Evolutionary conservation across 23 tunicate genomes (phyloP).

Genomic region (Ciona savignyi): DNA sequence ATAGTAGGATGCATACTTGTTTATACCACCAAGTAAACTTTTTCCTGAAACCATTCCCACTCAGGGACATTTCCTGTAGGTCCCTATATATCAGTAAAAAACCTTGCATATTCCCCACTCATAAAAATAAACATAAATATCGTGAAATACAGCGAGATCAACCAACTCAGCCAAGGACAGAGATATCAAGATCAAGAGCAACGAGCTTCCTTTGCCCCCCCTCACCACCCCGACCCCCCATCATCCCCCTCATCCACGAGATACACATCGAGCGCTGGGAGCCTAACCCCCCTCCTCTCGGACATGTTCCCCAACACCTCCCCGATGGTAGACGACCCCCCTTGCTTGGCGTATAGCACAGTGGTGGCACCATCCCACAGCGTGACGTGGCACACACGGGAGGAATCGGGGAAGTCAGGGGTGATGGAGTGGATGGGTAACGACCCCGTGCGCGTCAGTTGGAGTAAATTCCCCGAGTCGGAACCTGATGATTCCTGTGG

Average conservation of each 20-base stretch:
- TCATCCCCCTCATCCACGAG: slow-evolving; percentile 13
- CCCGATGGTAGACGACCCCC: slow-evolving; percentile 35
- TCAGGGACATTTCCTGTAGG: too few species aligned
- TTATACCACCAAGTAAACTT: too few species aligned
- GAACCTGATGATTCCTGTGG: slow-evolving; percentile 68
- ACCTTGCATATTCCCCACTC: too few species aligned
- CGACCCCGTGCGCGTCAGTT: slow-evolving; percentile 34
- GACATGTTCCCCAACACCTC: slow-evolving; percentile 49
- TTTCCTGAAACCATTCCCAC: too few species aligned
- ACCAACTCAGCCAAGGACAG: slow-evolving; percentile 60
- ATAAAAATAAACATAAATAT: too few species aligned
- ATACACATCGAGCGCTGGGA: slow-evolving; percentile 45
- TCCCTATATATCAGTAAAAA: too few species aligned
- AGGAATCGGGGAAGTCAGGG: slow-evolving; percentile 36
- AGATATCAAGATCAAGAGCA: slow-evolving; percentile 48
- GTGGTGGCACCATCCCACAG: slow-evolving; percentile 78
- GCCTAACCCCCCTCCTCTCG: slow-evolving; percentile 45
- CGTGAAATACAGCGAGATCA: too few species aligned
- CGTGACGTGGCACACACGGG: slow-evolving; percentile 50
- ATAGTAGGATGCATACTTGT: too few species aligned
- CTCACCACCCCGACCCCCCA: not conserved
- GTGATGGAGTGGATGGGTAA: slow-evolving; percentile 19
- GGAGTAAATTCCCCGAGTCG: slow-evolving; percentile 22
- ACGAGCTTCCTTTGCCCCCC: slow-evolving; percentile 29
- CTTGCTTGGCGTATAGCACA: slow-evolving; percentile 38